Conservation (phyloP, 2,797 vertebrate species). For the Lagodon rhomboides region DNA sequence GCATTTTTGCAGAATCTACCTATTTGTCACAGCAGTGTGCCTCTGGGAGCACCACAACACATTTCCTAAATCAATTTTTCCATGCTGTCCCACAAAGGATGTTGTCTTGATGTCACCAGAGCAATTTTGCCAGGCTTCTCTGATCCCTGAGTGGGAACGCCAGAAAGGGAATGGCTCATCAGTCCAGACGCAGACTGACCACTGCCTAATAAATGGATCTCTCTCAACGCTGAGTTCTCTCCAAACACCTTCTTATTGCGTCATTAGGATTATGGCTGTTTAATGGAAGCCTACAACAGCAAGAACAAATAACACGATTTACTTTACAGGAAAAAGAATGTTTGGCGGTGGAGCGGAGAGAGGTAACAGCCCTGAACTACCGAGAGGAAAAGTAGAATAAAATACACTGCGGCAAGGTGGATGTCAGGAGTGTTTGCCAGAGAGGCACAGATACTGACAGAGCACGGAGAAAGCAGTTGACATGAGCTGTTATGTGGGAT, state of each 20-base stretch:
- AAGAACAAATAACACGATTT: conserved; percentile 37
- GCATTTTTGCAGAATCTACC: conserved; percentile 77
- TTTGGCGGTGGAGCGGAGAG: not conserved
- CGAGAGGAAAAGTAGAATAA: conserved; percentile 35
- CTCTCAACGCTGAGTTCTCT: conserved; percentile 9
- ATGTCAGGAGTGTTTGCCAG: conserved; percentile 38
- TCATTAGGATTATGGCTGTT: conserved; percentile 49
- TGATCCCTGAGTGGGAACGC: conserved; percentile 52
- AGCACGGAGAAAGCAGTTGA: conserved; percentile 27
- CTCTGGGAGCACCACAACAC: conserved; percentile 58
- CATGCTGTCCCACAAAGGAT: conserved; percentile 67
- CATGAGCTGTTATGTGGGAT: conserved; percentile 40
- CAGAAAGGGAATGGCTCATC: conserved; percentile 61
- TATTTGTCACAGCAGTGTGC: conserved; percentile 59
- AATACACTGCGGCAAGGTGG: conserved; percentile 35
- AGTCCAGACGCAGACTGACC: conserved; percentile 55
- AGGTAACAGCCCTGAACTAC: not conserved
- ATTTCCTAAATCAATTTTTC: conserved; percentile 78
- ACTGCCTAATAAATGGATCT: conserved; percentile 69
- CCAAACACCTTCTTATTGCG: conserved; percentile 34
- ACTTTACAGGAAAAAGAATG: conserved; percentile 15
- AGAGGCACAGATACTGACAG: conserved; percentile 44
- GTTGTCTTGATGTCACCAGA: conserved; percentile 77
- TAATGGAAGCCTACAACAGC: conserved; percentile 27
- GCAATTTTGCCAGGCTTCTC: conserved; percentile 73